These are phyloP conservation scores for Epistrophella euchroma DNA, from an alignment of 2,888 invertebrate species.

Conservation along the genomic window DNA sequence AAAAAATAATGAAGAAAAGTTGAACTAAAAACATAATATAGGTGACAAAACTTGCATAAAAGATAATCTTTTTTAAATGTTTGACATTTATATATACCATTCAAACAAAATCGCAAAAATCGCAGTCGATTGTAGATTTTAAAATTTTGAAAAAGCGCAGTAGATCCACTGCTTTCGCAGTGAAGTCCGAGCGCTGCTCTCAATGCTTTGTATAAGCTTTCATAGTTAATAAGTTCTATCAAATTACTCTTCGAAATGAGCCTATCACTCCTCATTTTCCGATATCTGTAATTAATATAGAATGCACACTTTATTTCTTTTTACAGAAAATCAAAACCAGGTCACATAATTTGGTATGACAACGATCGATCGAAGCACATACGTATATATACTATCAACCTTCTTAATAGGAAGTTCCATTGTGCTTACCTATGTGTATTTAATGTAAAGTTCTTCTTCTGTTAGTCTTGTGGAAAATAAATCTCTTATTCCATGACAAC, in stretches of 20 bases:
- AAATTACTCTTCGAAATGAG: not conserved
- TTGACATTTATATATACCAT: too few species aligned
- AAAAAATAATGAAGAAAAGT: too few species aligned
- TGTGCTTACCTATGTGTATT: conserved; percentile 6
- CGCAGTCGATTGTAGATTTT: too few species aligned
- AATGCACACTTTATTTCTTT: not conserved
- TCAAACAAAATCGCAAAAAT: too few species aligned
- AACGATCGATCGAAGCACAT: not conserved
- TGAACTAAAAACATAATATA: too few species aligned
- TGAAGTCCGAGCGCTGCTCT: too few species aligned
- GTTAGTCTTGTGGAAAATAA: conserved; percentile 5
- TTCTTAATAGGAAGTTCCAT: not conserved
- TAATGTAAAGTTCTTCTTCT: not conserved
- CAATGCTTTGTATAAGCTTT: too few species aligned
- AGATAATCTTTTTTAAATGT: too few species aligned
- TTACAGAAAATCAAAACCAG: conserved; percentile 40
- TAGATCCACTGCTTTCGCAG: too few species aligned
- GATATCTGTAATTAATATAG: not conserved
- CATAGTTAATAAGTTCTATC: too few species aligned
- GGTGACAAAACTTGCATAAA: too few species aligned
- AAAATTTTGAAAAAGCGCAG: too few species aligned
- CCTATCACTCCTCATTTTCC: not conserved
- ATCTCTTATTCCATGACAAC: conserved; percentile 7
- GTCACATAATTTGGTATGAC: conserved; percentile 9
- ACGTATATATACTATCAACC: not conserved